Evolutionary conservation across 2,797 vertebrate species (phyloP), one percentile per base, ranked within the genome.

Genomic region (Lithobates sylvaticus): DNA sequence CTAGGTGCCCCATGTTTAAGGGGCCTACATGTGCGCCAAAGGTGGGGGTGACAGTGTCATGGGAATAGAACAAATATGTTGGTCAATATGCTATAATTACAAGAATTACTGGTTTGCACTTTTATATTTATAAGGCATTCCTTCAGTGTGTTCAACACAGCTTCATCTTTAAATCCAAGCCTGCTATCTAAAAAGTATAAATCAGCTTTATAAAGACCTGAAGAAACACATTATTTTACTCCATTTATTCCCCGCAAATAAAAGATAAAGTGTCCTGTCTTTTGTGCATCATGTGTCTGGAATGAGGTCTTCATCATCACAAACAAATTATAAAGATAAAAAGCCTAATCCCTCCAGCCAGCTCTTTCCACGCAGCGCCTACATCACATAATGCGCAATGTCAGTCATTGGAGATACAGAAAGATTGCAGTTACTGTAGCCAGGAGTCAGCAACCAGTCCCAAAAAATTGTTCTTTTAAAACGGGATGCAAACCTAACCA

Each of bases 261-360:
- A 12, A 67, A 10, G 54, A 64, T 32, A 83, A 75, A 65, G 26
- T 2, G 70, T 3, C 10, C 18, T 10, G 76, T 70, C 85, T 70
- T 83, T 54, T 65, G 29, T 64, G 27, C 39, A 73, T 77, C 64
- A 82, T 76, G 39, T 58, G 75, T 82, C 80, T 83, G 85, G 75
- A 87, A 83, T 83, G 86, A 87, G 61, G 10, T 27, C 47, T 36
- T 36, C 10, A 23, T 76, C 58, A 68, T 79, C 58, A 58, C 75
- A 26, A 83, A 64, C 76, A 87, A 83, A 87, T 87, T 74, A 87
- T 83, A 87, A 78, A 79, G 86, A 87, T 87, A 83, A 87, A 65
- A 87, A 74, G 42, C 70, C 18, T 87, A 79, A 87, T 87, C 86
- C 81, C 69, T 13, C 70, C 76, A 74, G 44, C 39, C 50, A 9